phyloP scores from a whole-genome alignment of 2,797 vertebrate species.

The Sebastes itinus region DNA sequence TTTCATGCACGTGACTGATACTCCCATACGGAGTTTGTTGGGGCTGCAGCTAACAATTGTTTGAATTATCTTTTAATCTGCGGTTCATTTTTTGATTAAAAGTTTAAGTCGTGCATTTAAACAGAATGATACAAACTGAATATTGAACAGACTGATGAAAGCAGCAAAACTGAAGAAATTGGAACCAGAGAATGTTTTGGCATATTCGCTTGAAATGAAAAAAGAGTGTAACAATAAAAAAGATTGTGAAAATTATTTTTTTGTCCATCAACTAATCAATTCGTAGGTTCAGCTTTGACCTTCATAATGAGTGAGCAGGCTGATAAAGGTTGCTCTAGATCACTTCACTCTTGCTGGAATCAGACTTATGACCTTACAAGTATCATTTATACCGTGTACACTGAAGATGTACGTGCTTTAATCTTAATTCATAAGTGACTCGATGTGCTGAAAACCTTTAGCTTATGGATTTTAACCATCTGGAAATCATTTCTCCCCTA shows the following conservation, averaged over 20 bases:
- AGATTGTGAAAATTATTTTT: fast-evolving
- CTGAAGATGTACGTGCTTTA: background rate
- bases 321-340: background rate
- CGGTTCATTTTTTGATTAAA: too few species aligned
- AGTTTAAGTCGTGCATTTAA: too few species aligned
- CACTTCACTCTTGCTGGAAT: background rate
- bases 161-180: background rate
- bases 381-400: background rate
- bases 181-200: background rate
- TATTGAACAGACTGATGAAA: background rate
- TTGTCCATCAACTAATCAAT: background rate
- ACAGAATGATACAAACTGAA: background rate
- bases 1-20: background rate
- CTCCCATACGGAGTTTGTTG: too few species aligned
- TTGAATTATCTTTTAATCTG: too few species aligned
- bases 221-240: background rate
- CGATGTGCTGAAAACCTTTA: background rate
- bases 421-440: background rate
- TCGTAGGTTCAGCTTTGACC: background rate
- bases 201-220: background rate
- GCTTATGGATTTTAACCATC: background rate
- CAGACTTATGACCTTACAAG: background rate
- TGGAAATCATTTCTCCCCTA: background rate
- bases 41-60: background rate
- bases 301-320: background rate